Base-by-base conservation (phyloP, 2,113 vertebrate species). In the Bagarius yarrelli region DNA sequence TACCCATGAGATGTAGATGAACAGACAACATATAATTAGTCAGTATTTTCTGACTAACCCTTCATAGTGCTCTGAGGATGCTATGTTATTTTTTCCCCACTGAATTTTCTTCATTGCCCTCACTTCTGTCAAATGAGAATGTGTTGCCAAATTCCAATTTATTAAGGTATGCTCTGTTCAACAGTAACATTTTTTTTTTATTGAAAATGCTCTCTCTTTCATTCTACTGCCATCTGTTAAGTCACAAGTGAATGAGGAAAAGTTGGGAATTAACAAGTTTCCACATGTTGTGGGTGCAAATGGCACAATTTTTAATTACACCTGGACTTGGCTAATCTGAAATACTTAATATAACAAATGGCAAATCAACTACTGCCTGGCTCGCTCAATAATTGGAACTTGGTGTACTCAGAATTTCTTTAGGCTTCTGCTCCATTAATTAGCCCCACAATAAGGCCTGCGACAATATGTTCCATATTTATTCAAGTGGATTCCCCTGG, bases 391-490 rank as follows among this genome's bases (percentile, higher is more conserved):
- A 88, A 88, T 88, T 88, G 85, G 86, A 76, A 78, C 71, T 82
- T 63, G 70, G 79, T 76, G 81, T 83, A 80, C 81, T 78, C 78
- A 14, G 78, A 80, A 82, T 85, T 86, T 86, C 84, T 84, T 76
- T 85, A 85, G 55, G 85, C 83, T 82, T 87, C 85, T 87, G 88
- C 82, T 88, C 87, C 83, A 84, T 87, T 88, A 87, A 88, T 88
- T 88, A 88, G 84, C 82, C 64, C 83, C 64, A 84, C 82, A 87
- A 86, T 86, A 82, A 88, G 85, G 85, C 76, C 76, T 52, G 85
- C 85, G 82, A 88, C 86, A 88, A 86, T 86, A 88, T 86, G 88
- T 84, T 87, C 82, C 83, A 83, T 87, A 86, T 88, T 86, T 88
- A 86, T 86, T 86, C 67, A 79, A 84, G 84, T 85, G 72, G 83